Evolutionary conservation across 1,140 invertebrate species (phyloP), one percentile per base, ranked within the genome.

Genomic region (Phocides pigmalion): DNA sequence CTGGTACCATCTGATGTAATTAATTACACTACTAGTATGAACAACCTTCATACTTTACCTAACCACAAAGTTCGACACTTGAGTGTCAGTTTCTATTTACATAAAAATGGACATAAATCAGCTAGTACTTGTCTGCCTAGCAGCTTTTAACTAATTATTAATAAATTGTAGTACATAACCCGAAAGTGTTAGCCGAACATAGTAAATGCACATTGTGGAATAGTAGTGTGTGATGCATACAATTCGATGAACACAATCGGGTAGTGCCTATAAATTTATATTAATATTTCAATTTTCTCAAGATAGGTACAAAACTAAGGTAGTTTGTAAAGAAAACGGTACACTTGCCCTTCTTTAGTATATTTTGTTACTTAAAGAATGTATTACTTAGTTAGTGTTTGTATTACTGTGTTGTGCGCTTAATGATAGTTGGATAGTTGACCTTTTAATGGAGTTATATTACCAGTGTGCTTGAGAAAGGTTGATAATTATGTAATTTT

Each of bases 1-100:
- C 77, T 76, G 74, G 79, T 79, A 78, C 76, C 74, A 74, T 72
- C 74, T 56, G 76, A 75, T 76, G 66, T 81, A 81, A 79, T n/a
- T n/a, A n/a, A n/a, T 79, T 76, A 83, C 62, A 72, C 78, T 82
- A 83, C 67, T 62, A 62, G 68, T 81, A 81, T 78, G 76, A 78
- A 82, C 14, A 37, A 64, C 14, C 50, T 81, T 75, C 77, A 77
- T 80, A 79, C 65, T 32, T 68, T 77, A 73, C 67, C 58, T 76
- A 74, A 71, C 65, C 62, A 72, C 71, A 63, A 63, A 53, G 35
- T 62, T 51, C 22, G 61, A 71, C 64, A 70, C 66, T 71, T 64
- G 14, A 69, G 64, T 69, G 67, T 69, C 69, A 71, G 50, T 71
- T 70, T 51, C 19, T 85, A 84, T 81, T 76, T 84, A 83, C 81